Evolutionary conservation across 2,797 vertebrate species (phyloP), one percentile per base, ranked within the genome.

Genomic region (Darevskia nairensis): DNA sequence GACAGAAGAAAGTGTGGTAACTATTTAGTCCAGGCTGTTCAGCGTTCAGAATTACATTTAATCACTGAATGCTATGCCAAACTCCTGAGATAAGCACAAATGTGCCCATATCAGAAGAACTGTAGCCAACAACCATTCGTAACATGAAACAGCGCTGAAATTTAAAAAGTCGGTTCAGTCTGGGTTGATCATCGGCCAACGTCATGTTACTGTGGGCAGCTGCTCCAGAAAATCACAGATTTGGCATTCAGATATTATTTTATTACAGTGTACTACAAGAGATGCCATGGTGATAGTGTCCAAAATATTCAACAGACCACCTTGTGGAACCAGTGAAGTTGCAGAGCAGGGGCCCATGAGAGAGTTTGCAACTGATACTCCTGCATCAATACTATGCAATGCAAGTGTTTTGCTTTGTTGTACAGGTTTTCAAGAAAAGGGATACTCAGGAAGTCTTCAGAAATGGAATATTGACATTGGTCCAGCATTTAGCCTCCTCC

Each of bases 171-270:
- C 64, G 66, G 72, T 35, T 76, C 6, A 86, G 9, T 44, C 25
- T 75, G 0, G 17, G 41, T 76, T 2, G 1, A 39, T 68, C 84
- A 76, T 84, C 55, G 79, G 17, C 35, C 71, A 55, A 29, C 32
- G 4, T 39, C 15, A 15, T 39, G 4, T 55, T 59, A 89, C 2
- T 29, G 23, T 1, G 0, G 2, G n/a, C 80, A 88, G 29, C 25
- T 87, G 29, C 59, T 87, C 77, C 68, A 44, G 15, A 76, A 86
- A 94, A 93, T 88, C 3, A 78, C 0, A 71, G 76, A 87, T 50
- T 89, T 89, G 61, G 71, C 75, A 87, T 21, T 17, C 50, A 71
- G 55, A 71, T 8, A 50, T 85, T 86, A 15, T n/a, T 76, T 50
- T 1, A 0, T 84, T 84, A 81, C 2, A 41, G 35, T 64, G 71